Percentiles rank a stretch among this genome's conserved stretches.
Evolutionary conservation across 2,797 vertebrate species (phyloP).

Genomic region (Loriculus beryllinus): DNA sequence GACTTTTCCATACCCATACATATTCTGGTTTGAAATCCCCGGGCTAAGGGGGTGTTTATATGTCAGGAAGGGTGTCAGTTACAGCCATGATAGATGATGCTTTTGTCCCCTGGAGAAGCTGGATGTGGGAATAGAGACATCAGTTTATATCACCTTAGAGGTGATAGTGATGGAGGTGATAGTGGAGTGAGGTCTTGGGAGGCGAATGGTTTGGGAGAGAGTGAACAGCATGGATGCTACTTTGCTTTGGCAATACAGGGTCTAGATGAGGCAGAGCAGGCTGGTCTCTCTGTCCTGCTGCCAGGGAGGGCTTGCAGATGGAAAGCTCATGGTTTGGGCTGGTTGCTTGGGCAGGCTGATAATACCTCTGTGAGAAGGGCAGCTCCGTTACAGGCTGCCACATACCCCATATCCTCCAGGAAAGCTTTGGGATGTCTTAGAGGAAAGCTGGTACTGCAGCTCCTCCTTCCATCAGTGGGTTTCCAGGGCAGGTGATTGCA

Average conservation of each 20-base stretch:
- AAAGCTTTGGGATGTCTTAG: background rate
- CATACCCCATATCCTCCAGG: background rate
- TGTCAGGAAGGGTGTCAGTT: background rate
- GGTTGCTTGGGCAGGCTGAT: background rate
- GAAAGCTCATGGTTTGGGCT: background rate
- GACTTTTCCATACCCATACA: fast-evolving
- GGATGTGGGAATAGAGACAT: background rate
- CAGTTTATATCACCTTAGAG: fast-evolving
- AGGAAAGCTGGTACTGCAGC: background rate
- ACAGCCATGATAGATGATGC: background rate
- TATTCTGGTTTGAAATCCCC: background rate
- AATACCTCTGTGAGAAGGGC: constrained; percentile 36
- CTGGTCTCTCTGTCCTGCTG: background rate
- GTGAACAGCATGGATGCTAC: background rate
- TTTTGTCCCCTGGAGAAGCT: background rate
- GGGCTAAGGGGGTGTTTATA: background rate
- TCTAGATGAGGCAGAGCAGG: background rate
- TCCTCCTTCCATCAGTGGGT: fast-evolving
- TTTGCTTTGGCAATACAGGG: background rate
- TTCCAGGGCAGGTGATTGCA: background rate
- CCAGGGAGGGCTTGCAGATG: background rate
- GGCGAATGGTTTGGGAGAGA: background rate
- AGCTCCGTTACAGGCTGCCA: background rate
- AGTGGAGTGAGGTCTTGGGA: background rate
- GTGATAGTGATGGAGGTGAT: background rate